Conservation (phyloP, 2,888 invertebrate species). For the Athalia circularis region DNA sequence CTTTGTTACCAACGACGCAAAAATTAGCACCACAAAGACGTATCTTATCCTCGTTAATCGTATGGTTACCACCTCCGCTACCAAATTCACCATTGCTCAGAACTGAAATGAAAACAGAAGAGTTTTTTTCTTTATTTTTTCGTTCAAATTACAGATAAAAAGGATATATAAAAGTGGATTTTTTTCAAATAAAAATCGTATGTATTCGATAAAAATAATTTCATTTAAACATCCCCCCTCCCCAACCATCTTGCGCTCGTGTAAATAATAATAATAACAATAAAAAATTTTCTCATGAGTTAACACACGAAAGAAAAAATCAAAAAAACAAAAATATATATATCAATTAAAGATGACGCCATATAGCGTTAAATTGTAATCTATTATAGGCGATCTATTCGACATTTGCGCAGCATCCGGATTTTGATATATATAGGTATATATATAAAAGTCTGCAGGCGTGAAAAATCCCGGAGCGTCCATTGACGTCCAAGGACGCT, state of each 20-base stretch:
- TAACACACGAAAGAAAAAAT: no score
- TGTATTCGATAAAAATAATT: no score
- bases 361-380: background rate
- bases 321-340: background rate
- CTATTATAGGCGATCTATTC: no score
- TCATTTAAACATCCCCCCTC: no score
- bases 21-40: slow-evolving; percentile 88
- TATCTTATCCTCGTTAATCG: slow-evolving; percentile 73
- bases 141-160: background rate
- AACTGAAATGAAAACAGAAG: slow-evolving; percentile 75
- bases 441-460: slow-evolving; percentile 12
- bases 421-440: no score
- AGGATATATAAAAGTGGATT: no score
- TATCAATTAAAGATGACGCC: background rate
- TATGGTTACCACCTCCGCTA: slow-evolving; percentile 72
- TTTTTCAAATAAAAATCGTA: no score
- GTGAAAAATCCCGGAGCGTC: slow-evolving; percentile 36
- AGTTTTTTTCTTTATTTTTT: background rate
- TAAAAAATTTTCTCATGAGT: no score
- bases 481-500: slow-evolving; percentile 44
- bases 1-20: slow-evolving; percentile 83
- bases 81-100: slow-evolving; percentile 86
- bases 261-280: no score
- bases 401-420: background rate
- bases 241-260: no score